phyloP scores from a whole-genome alignment of 2,113 vertebrate species.

The Otocyon megalotis region DNA sequence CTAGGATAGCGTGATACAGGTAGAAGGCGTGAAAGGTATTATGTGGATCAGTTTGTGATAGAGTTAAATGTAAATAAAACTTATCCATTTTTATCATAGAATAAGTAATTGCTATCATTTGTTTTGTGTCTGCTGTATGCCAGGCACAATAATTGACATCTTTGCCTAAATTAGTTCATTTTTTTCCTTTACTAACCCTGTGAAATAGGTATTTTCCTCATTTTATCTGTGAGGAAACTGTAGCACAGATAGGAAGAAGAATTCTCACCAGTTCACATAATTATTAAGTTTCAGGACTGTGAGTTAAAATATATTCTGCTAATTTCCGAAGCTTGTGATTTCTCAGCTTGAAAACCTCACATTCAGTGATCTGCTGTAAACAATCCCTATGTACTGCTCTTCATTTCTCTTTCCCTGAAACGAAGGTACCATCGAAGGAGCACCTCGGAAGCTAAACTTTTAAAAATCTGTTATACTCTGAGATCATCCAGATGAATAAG shows the following conservation, averaged over 20 bases:
- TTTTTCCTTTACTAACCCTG: neutral
- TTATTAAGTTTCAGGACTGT: neutral
- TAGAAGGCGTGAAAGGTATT: neutral
- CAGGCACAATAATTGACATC: neutral
- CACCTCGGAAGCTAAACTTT: slow-evolving; percentile 34
- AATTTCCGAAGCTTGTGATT: neutral
- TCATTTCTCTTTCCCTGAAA: neutral
- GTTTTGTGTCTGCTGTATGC: neutral
- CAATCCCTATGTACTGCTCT: accelerated
- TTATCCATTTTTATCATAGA: neutral
- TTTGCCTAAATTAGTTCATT: neutral
- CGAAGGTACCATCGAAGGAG: neutral
- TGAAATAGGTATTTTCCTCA: neutral
- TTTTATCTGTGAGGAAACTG: neutral
- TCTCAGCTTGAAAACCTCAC: neutral
- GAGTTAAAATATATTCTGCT: neutral
- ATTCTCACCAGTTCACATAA: neutral
- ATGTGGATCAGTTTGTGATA: neutral
- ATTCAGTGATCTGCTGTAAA: neutral
- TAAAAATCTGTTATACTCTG: slow-evolving; percentile 12
- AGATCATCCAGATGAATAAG: neutral
- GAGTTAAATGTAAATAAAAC: neutral
- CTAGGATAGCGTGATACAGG: neutral
- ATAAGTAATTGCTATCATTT: neutral
- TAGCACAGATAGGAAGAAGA: neutral